A percentile compares a stretch with the other conserved stretches of the same genome.
Conservation (phyloP, 2,113 vertebrate species). For the Lepidothrix coronata region DNA sequence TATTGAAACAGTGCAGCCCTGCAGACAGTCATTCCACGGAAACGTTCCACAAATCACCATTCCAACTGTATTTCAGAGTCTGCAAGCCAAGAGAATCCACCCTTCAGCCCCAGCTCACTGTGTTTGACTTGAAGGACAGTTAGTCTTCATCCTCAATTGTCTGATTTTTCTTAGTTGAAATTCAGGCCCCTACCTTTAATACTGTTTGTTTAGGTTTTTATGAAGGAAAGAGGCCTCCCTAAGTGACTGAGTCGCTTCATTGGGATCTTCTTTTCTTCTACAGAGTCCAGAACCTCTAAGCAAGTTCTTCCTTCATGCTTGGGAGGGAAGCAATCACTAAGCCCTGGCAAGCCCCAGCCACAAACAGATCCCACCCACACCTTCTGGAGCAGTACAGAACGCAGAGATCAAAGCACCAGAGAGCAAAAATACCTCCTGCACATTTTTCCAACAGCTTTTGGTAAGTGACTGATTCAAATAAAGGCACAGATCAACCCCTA, state of each 20-base stretch:
- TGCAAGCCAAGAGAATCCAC: neutral
- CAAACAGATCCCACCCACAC: neutral
- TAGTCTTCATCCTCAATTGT: neutral
- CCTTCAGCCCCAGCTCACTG: neutral
- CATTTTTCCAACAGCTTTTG: neutral
- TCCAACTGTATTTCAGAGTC: neutral
- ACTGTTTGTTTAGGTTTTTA: neutral
- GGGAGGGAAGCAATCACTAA: neutral
- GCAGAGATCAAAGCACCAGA: accelerated
- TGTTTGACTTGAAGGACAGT: neutral
- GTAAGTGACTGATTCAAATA: neutral
- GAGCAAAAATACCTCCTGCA: neutral
- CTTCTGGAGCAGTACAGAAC: neutral
- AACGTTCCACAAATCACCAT: neutral
- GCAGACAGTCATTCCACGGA: neutral
- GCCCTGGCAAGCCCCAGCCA: neutral
- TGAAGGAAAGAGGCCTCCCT: neutral
- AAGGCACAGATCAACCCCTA: neutral
- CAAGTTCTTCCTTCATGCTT: neutral
- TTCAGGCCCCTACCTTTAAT: neutral
- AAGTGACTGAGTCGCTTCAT: neutral
- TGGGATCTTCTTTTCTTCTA: neutral
- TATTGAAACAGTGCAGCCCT: neutral
- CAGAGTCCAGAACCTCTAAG: neutral
- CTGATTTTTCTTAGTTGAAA: neutral